These are phyloP conservation scores for Pelobates cultripes DNA, from an alignment of 2,797 vertebrate genomes.

Conservation along the genomic window DNA sequence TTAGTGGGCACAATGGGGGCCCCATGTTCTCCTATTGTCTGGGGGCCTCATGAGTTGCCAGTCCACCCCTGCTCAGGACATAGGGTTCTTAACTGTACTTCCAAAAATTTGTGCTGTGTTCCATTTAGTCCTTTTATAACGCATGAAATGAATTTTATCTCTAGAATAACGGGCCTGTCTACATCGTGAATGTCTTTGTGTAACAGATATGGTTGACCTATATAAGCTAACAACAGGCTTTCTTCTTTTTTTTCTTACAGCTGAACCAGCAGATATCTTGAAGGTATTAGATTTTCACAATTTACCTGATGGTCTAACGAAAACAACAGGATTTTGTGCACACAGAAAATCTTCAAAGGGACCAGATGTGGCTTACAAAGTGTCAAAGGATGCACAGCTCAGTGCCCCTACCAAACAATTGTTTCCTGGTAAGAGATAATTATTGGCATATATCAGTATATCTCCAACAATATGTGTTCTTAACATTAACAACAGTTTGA, in stretches of 20 bases:
- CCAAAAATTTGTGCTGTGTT: too few relatives aligned
- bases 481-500: too few relatives aligned
- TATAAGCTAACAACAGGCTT: background rate
- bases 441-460: too few relatives aligned
- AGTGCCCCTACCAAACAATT: constrained; percentile 95
- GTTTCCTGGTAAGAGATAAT: constrained; percentile 81
- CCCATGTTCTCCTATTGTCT: too few relatives aligned
- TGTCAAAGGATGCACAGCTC: constrained; percentile 92
- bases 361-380: constrained; percentile 91
- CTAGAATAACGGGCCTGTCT: background rate
- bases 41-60: too few relatives aligned
- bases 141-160: too few relatives aligned
- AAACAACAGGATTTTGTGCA: constrained; percentile 90
- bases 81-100: too few relatives aligned
- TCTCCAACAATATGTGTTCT: too few relatives aligned
- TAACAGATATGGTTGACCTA: background rate
- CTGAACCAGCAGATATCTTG: constrained; percentile 91
- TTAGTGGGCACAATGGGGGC: too few relatives aligned
- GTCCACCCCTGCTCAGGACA: too few relatives aligned
- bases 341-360: constrained; percentile 86
- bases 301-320: constrained; percentile 92
- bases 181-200: background rate
- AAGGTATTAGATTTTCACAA: constrained; percentile 97
- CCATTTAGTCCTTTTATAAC: too few relatives aligned
- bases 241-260: constrained; percentile 65